These are phyloP conservation scores for Varecia variegata DNA, from an alignment of 2,797 vertebrate genomes.

Conservation along the genomic window DNA sequence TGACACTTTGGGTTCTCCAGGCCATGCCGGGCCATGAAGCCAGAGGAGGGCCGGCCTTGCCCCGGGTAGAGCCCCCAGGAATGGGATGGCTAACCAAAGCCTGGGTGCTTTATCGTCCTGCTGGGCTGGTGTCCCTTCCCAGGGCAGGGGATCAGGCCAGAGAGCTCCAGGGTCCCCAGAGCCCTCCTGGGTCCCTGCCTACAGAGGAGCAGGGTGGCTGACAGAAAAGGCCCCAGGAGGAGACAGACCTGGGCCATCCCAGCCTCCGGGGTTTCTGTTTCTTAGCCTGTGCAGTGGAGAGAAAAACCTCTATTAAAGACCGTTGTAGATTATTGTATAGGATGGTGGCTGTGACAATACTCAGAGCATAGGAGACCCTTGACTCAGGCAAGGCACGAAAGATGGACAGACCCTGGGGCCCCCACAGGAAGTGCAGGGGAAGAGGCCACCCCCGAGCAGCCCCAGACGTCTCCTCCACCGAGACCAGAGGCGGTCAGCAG, in stretches of 20 bases:
- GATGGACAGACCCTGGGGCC: background rate
- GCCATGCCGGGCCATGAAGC: background rate
- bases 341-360: background rate
- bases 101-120: background rate
- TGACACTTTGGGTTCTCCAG: background rate
- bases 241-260: background rate
- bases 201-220: background rate
- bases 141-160: background rate
- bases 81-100: background rate
- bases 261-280: too few relatives aligned
- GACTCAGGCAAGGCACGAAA: background rate
- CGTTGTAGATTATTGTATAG: background rate
- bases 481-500: background rate
- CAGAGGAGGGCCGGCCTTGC: background rate
- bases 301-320: background rate
- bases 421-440: background rate
- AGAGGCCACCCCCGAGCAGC: background rate
- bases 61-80: background rate
- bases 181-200: too few relatives aligned
- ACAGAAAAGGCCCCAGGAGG: background rate
- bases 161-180: background rate
- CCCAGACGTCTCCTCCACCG: fast-evolving
- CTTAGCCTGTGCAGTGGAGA: background rate
- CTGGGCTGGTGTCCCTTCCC: background rate
- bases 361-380: background rate